Conservation (phyloP, 2,888 invertebrate genomes). For the Homarus gammarus region DNA sequence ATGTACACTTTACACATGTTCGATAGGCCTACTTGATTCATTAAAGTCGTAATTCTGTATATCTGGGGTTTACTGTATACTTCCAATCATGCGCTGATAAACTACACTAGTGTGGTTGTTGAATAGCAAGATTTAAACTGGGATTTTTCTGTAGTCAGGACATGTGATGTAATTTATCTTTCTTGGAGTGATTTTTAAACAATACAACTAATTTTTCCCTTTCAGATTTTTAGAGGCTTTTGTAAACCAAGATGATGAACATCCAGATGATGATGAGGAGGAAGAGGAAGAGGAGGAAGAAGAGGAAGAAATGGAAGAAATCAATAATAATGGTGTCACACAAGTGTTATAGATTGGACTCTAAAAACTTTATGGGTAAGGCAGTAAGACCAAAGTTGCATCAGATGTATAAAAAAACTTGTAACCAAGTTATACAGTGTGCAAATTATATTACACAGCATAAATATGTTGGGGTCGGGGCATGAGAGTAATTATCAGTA, state of each 20-base stretch:
- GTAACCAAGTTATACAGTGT: background rate
- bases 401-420: background rate
- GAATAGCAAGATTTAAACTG: too few relatives aligned
- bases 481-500: conserved; percentile 16
- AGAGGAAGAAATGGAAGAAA: conserved; percentile 49
- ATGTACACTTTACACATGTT: too few relatives aligned
- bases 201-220: conserved; percentile 25
- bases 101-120: too few relatives aligned
- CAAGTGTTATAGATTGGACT: conserved; percentile 30
- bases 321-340: conserved; percentile 42
- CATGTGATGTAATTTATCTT: too few relatives aligned
- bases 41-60: too few relatives aligned
- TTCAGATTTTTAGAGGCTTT: conserved; percentile 62
- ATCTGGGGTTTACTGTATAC: too few relatives aligned
- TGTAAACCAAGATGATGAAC: conserved; percentile 52
- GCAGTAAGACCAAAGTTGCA: conserved; percentile 22
- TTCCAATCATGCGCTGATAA: too few relatives aligned
- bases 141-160: too few relatives aligned
- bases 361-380: conserved; percentile 18
- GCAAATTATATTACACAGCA: conserved; percentile 1
- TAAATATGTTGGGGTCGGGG: conserved; percentile 30
- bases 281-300: conserved; percentile 59
- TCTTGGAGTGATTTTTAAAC: too few relatives aligned
- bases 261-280: conserved; percentile 52
- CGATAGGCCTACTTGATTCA: too few relatives aligned